Base-by-base conservation (phyloP, 2,113 vertebrate genomes). In the Pelmatolapia mariae region DNA sequence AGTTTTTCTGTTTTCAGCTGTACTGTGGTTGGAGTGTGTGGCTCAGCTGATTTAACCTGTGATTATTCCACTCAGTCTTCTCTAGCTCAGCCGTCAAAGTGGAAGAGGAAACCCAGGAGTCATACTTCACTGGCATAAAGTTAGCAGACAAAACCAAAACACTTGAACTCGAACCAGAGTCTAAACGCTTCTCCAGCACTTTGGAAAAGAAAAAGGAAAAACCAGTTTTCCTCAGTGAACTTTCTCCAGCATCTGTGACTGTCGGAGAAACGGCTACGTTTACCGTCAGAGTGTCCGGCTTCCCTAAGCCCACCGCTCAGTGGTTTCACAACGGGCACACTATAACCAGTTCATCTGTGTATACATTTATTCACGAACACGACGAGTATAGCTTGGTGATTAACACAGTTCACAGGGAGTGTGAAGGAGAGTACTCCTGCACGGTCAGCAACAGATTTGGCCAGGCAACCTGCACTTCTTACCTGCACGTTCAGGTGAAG, bases 81-180 rank as follows among this genome's bases (percentile, higher is more conserved):
- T 82, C 96, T 97, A 98, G 96, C 93, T 96, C 96, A 86, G 84
- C 94, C 95, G 31, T 95, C 95, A 91, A 96, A 94, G 94, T 96
- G 91, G 96, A 97, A 91, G 97, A 98, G 91, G 95, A 96, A 95
- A 95, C 91, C 93, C 94, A 85, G 88, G 93, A 96, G 86, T 95
- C 94, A 47, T 96, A 94, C 96, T 95, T 91, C 93, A 97, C 93
- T 29, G 57, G 94, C 86, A 92, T 97, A 86, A 94, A 88, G 59
- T 94, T 97, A 86, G 80, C 94, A 93, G 87, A 96, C 59, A 95
- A 90, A 96, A 93, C 93, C 86, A 96, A 95, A 97, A 97, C 97
- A 96, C 96, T 97, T 97, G 97, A 98, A 97, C 97, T 97, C 96
- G 90, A 94, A 85, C 96, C 97, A 97, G 97, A 96, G 91, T 93